phyloP scores from a whole-genome alignment of 2,888 invertebrate genomes.

The Euphydryas editha region DNA sequence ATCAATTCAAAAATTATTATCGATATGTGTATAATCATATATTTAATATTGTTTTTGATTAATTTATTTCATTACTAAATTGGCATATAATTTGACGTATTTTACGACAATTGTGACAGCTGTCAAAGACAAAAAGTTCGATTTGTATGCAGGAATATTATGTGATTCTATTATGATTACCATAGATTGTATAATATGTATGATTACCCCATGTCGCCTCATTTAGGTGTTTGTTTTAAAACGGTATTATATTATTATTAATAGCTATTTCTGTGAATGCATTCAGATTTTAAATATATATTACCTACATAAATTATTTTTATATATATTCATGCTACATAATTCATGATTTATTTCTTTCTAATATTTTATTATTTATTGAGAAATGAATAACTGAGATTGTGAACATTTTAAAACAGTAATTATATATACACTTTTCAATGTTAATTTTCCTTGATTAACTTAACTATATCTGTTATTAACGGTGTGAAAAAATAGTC shows the following conservation, averaged over 20 bases:
- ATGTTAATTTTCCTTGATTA: too few relatives aligned
- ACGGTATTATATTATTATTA: constrained; percentile 31
- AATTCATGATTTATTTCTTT: constrained; percentile 9
- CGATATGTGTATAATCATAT: neutral
- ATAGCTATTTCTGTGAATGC: constrained; percentile 17
- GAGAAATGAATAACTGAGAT: neutral
- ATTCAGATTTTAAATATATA: constrained; percentile 11
- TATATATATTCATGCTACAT: constrained; percentile 6
- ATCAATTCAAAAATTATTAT: neutral
- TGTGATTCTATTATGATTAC: constrained; percentile 24
- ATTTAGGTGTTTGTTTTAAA: constrained; percentile 34
- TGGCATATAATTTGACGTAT: constrained; percentile 6
- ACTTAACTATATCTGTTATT: too few relatives aligned
- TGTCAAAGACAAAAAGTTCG: constrained; percentile 31
- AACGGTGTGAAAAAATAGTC: too few relatives aligned
- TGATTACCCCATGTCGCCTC: constrained; percentile 22
- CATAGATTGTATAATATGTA: neutral
- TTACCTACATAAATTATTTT: constrained; percentile 12
- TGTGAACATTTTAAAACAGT: neutral
- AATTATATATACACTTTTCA: too few relatives aligned
- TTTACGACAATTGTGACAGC: constrained; percentile 33
- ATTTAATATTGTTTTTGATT: constrained; percentile 1
- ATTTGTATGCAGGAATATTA: constrained; percentile 35
- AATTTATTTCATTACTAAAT: constrained; percentile 9
- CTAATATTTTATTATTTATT: neutral